Evolutionary conservation across 2,888 invertebrate species (phyloP), one percentile per base, ranked within the genome.

Genomic region (Pachymerium ferrugineum): DNA sequence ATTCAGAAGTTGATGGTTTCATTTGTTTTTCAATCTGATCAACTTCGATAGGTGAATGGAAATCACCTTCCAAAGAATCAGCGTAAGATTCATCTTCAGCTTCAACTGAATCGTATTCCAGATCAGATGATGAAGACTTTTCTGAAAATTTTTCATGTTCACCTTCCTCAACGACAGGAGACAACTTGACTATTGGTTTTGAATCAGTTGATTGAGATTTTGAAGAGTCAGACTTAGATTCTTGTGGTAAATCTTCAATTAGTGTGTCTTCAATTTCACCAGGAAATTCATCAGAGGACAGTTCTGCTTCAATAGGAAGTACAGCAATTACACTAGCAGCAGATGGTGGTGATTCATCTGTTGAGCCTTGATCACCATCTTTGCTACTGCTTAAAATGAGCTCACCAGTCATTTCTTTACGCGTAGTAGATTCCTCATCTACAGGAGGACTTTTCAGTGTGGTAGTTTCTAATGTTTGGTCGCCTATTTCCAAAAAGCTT

Each of bases 1-100:
- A n/a, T 38, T 38, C 38, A n/a, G 3, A 12, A 38, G 5, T 12
- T 8, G 62, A 31, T 0, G 68, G 14, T 47, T 47, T 74, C 16
- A 68, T 54, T 19, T 74, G 72, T 68, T 67, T n/a, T 10, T 72
- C 71, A n/a, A n/a, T n/a, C n/a, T n/a, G 14, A 6, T 8, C 67
- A n/a, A 47, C 8, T 14, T 47, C 47, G 1, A 22, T 14, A 14
- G 47, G 47, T 47, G 47, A 47, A 16, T 47, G 47, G 8, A n/a
- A 47, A 16, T 47, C 47, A 19, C 6, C 16, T 47, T 47, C 47
- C 16, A 47, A 16, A n/a, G 47, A 47, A 16, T 47, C 47, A 47
- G 47, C 47, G 5, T 6, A 47, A 3, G 47, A 47, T 19, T 47
- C 22, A 8, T 47, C 47, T 19, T 47, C 47, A 19, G 47, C 47